Base-by-base conservation (phyloP, 2,888 invertebrate species). In the Phortica okadai region DNA sequence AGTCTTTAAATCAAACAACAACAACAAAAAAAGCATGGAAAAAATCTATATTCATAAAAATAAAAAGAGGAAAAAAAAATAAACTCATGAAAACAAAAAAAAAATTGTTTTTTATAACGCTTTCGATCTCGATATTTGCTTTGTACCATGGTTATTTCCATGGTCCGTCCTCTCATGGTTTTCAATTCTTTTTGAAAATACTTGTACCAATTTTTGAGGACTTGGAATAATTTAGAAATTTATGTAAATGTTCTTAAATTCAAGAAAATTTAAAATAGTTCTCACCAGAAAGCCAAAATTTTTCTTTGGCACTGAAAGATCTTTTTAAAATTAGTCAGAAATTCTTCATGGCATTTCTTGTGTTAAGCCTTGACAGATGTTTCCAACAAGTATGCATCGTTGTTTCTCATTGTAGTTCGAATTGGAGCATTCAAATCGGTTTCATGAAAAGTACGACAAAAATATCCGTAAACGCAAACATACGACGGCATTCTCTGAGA, bases 1-100 rank as follows among this genome's bases (percentile, higher is more conserved):
- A 66, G 21, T 14, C 33, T 21, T 64, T 64, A 21, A 64, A 41
- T 16, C 10, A 42, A 45, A 45, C 25, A 45, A 16, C 11, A 62
- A 62, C 44, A 44, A 67, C 10, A 67, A 44, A 44, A 21, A 45
- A 62, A 25, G 62, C n/a, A 69, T 69, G 45, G 45, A 50, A 69
- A 69, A 87, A 81, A 67, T 85, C 81, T 86, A 87, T 87, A 85
- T 85, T 85, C 86, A 72, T 83, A 85, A 82, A 87, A 85, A 81
- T 75, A 75, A 81, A 77, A 79, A 81, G 79, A 75, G 78, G 75
- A 41, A 41, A 62, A 41, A 72, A 41, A 33, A 14, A 42, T 56
- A 6, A 73, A 73, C 42, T 62, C 69, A 50, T 45, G 41, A 69
- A 45, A 14, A 62, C 21, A 62, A 14, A 25, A 21, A 25, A 25